A percentile compares a stretch with the other conserved stretches of the same genome.
Conservation (phyloP, 2,113 vertebrate species). For the Pterophyllum scalare region DNA sequence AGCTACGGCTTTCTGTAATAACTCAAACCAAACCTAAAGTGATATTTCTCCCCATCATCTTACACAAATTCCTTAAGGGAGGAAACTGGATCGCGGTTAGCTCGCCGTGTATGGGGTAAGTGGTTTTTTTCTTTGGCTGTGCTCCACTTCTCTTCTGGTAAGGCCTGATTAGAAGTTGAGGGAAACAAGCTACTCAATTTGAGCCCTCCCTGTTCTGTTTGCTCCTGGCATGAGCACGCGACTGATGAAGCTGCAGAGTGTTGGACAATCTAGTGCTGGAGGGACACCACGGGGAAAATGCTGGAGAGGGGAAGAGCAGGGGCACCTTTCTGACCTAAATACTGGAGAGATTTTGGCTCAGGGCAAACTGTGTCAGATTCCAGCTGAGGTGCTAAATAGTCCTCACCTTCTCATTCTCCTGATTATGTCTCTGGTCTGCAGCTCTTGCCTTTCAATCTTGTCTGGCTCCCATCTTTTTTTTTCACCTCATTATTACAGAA, state of each 20-base stretch:
- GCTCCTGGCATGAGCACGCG: conserved; percentile 25
- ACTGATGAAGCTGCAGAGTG: conserved; percentile 8
- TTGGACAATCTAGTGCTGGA: conserved; percentile 28
- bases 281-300: conserved; percentile 8
- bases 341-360: conserved; percentile 68
- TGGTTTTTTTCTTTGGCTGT: conserved; percentile 19
- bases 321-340: conserved; percentile 72
- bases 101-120: not conserved
- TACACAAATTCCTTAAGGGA: conserved; percentile 37
- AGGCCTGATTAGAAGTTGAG: conserved; percentile 2
- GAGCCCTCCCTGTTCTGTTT: not conserved
- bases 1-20: conserved; percentile 36
- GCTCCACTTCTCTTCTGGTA: conserved; percentile 40
- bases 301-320: conserved; percentile 6
- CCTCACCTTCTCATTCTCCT: conserved; percentile 12
- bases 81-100: conserved; percentile 47
- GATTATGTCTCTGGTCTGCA: not conserved
- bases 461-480: not conserved
- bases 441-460: not conserved
- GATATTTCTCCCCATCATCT: conserved; percentile 46
- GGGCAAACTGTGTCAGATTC: conserved; percentile 56
- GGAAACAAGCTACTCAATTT: conserved; percentile 12
- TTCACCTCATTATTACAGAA: not conserved
- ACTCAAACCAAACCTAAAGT: conserved; percentile 26
- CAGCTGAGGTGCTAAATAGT: conserved; percentile 57